Evolutionary conservation across 2,797 vertebrate species (phyloP).

Genomic region (Lepidocolaptes lacrymiger): DNA sequence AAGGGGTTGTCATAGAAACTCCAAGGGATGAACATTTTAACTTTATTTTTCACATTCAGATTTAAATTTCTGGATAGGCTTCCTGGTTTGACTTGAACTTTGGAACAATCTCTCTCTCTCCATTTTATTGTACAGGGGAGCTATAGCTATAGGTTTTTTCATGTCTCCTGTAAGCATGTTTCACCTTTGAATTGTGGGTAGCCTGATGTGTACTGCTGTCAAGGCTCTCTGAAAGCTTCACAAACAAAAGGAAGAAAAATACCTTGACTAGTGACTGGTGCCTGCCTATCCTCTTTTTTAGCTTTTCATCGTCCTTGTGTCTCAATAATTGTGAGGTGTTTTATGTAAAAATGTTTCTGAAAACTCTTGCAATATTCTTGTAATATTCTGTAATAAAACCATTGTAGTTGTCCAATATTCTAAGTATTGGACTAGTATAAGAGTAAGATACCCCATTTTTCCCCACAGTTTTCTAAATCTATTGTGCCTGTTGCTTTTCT

Average conservation of each 20-base stretch:
- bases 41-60: not conserved
- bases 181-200: not conserved
- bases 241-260: not conserved
- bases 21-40: not conserved
- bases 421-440: not conserved
- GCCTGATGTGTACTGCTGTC: not conserved
- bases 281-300: not conserved
- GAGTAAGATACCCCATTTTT: not conserved
- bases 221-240: not conserved
- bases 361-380: not conserved
- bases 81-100: not conserved
- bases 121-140: not conserved
- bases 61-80: not conserved
- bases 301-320: not conserved
- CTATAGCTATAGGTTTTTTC: not conserved
- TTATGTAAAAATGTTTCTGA: not conserved
- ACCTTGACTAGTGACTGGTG: not conserved
- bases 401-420: not conserved
- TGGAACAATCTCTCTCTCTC: not conserved
- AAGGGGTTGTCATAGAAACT: slow-evolving; percentile 37
- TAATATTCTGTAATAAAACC: not conserved
- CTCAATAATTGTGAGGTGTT: not conserved
- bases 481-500: not conserved
- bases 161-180: not conserved
- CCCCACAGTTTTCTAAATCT: not conserved